These are phyloP conservation scores for Drosophila kikkawai DNA, from an alignment of 1,140 invertebrate genomes.

Conservation along the genomic window DNA sequence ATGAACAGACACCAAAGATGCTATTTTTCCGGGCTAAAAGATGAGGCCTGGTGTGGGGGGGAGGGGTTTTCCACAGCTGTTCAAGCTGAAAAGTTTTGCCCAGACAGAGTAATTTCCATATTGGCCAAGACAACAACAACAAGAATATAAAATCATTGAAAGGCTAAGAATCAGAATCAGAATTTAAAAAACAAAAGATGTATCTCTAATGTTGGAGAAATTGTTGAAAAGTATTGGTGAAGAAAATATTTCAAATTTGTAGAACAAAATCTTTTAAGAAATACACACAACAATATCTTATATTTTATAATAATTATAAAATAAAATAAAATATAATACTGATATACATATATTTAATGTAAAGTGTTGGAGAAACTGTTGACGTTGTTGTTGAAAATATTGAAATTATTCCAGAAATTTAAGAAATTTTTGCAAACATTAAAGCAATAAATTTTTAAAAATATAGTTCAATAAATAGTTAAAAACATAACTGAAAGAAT, in stretches of 20 bases:
- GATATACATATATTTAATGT: too few species aligned
- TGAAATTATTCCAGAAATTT: too few species aligned
- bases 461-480: too few species aligned
- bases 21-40: background rate
- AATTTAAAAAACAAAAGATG: background rate
- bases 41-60: constrained; percentile 9
- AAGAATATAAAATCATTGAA: background rate
- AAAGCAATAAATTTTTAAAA: too few species aligned
- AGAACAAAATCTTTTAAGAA: too few species aligned
- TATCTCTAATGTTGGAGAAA: background rate
- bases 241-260: background rate
- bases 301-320: too few species aligned
- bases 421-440: too few species aligned
- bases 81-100: constrained; percentile 33
- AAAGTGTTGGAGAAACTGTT: background rate
- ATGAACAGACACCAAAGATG: constrained; percentile 43
- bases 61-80: constrained; percentile 25
- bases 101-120: constrained; percentile 31
- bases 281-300: too few species aligned
- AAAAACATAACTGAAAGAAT: too few species aligned
- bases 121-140: background rate
- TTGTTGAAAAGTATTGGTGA: background rate
- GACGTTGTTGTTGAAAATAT: background rate
- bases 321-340: too few species aligned
- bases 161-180: background rate